These are phyloP conservation scores for Drosophila mettleri DNA, from an alignment of 2,888 invertebrate genomes.

Conservation along the genomic window DNA sequence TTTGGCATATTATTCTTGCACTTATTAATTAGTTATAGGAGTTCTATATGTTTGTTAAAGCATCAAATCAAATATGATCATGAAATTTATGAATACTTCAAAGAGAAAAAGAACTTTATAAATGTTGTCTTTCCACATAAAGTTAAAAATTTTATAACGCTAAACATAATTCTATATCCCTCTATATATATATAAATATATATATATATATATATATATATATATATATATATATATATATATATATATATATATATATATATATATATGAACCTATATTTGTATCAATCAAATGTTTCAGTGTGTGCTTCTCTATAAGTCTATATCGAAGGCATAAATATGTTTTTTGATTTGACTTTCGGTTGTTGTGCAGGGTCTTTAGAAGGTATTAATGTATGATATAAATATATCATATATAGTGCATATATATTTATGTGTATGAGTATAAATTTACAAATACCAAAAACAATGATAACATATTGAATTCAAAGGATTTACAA, in stretches of 20 bases:
- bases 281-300: conserved; percentile 46
- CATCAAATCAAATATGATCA: conserved; percentile 47
- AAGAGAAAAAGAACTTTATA: conserved; percentile 60
- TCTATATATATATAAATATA: conserved; percentile 25
- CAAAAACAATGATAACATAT: conserved; percentile 50
- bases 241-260: conserved; percentile 30
- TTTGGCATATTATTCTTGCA: conserved; percentile 31
- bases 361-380: conserved; percentile 59
- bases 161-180: conserved; percentile 44
- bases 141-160: conserved; percentile 61
- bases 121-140: conserved; percentile 69
- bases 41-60: conserved; percentile 44
- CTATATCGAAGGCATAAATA: conserved; percentile 36
- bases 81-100: conserved; percentile 41
- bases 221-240: conserved; percentile 25
- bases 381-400: conserved; percentile 52
- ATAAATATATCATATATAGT: conserved; percentile 23
- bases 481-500: conserved; percentile 70
- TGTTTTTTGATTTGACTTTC: conserved; percentile 47
- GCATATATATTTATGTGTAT: conserved; percentile 34
- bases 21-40: conserved; percentile 50
- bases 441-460: conserved; percentile 67
- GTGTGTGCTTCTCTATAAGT: conserved; percentile 34
- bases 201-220: conserved; percentile 19
- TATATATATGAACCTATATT: conserved; percentile 18